A percentile compares a stretch with the other conserved stretches of the same genome.
These are phyloP conservation scores for Dufourea novaeangliae DNA, from an alignment of 1,140 invertebrate species.

Conservation along the genomic window DNA sequence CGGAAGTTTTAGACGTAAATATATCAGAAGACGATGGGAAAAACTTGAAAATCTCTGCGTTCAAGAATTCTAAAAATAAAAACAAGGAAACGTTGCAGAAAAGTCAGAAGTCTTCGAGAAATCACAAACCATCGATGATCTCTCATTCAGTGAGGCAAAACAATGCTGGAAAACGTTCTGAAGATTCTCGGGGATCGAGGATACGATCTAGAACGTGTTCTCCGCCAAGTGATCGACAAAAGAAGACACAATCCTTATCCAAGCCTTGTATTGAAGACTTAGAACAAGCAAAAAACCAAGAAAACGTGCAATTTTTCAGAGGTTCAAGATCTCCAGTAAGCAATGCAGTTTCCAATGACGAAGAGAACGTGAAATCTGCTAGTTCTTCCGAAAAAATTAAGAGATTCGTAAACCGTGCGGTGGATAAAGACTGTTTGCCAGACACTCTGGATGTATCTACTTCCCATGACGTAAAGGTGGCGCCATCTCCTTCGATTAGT, in stretches of 20 bases:
- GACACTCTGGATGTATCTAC: neutral
- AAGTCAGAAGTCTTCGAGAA: neutral
- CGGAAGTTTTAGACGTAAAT: neutral
- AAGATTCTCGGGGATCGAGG: neutral
- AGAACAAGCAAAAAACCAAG: neutral
- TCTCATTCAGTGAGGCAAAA: neutral
- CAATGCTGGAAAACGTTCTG: neutral
- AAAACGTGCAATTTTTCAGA: no score
- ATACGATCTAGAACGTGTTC: slow-evolving; percentile 17
- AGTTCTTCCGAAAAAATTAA: neutral
- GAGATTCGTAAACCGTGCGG: slow-evolving; percentile 23
- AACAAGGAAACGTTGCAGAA: neutral
- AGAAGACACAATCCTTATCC: neutral
- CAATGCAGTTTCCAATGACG: neutral
- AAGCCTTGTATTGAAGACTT: neutral
- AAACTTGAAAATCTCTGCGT: no score
- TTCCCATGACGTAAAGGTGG: neutral
- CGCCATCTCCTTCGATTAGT: neutral
- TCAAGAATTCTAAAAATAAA: neutral
- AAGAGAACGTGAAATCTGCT: neutral
- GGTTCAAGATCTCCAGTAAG: neutral
- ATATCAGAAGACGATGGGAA: neutral
- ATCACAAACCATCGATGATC: neutral
- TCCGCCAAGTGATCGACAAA: neutral
- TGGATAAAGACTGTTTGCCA: slow-evolving; percentile 44